A percentile compares a stretch with the other conserved stretches of the same genome.
phyloP scores from a whole-genome alignment of 2,888 invertebrate species.

The Hydriomena furcata region DNA sequence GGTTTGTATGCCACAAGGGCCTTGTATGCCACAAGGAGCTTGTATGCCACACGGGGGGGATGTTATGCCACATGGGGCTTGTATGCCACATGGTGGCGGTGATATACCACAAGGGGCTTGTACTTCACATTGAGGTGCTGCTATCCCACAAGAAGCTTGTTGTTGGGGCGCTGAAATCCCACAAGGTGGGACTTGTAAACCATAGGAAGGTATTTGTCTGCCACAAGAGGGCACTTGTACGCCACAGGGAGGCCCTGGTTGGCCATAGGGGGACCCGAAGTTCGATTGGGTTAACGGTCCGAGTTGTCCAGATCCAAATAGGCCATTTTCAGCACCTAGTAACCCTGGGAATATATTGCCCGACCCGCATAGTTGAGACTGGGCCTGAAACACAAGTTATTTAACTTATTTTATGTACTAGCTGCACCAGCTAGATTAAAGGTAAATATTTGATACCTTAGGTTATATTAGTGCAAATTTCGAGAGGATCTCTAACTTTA shows the following conservation, averaged over 20 bases:
- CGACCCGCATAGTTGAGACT: constrained; percentile 30
- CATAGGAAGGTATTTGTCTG: constrained; percentile 5
- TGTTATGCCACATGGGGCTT: not conserved
- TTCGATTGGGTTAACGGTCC: not conserved
- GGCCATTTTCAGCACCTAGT: constrained; percentile 9
- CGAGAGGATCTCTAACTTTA: too few relatives aligned
- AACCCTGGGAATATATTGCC: constrained; percentile 14
- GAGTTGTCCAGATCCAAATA: constrained; percentile 10
- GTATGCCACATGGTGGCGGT: not conserved
- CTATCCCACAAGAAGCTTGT: not conserved
- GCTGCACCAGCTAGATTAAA: too few relatives aligned
- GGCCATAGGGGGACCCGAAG: not conserved
- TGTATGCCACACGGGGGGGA: not conserved
- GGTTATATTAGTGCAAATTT: too few relatives aligned
- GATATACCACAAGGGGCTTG: not conserved
- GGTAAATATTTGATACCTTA: too few relatives aligned
- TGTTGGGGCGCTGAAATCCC: too few relatives aligned
- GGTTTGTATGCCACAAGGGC: constrained; percentile 5
- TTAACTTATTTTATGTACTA: too few relatives aligned
- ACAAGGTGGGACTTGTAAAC: too few relatives aligned
- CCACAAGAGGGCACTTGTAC: constrained; percentile 1
- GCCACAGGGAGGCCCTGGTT: not conserved
- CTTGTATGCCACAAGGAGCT: constrained; percentile 3
- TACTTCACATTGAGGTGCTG: not conserved
- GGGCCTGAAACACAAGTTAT: constrained; percentile 30